Conservation (phyloP, 2,888 invertebrate species). For the Lepetodrilus schrolli region DNA sequence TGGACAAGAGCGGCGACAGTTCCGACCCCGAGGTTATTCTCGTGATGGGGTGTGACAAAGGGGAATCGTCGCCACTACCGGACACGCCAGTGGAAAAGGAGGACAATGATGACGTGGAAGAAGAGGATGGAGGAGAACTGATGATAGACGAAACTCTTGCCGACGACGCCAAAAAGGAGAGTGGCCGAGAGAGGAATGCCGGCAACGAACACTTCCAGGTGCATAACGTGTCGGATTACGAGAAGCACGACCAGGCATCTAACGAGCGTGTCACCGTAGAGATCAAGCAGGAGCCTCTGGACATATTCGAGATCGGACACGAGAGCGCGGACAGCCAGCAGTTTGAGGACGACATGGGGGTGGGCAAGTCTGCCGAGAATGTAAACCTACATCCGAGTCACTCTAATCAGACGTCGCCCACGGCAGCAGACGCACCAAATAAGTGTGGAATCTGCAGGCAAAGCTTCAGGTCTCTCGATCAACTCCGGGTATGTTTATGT, state of each 20-base stretch:
- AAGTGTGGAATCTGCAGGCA: conserved; percentile 66
- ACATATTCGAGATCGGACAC: conserved; percentile 47
- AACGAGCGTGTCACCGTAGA: conserved; percentile 60
- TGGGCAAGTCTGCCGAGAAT: neutral
- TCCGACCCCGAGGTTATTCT: conserved; percentile 25
- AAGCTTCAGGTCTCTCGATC: conserved; percentile 55
- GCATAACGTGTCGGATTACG: conserved; percentile 41
- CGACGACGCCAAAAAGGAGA: too few relatives aligned
- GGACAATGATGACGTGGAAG: neutral
- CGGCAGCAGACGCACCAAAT: conserved; percentile 33
- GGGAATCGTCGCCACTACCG: neutral
- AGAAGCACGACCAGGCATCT: conserved; percentile 46
- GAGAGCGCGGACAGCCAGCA: conserved; percentile 12
- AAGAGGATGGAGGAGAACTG: conserved; percentile 22
- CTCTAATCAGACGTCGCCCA: neutral
- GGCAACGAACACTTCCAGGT: conserved; percentile 36
- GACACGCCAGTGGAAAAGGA: neutral
- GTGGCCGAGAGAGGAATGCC: neutral
- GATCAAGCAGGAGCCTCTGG: conserved; percentile 55
- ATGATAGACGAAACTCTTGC: neutral
- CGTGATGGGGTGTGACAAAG: neutral
- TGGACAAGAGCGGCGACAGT: conserved; percentile 79
- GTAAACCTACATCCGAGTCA: neutral
- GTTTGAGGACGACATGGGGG: neutral
- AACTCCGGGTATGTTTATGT: conserved; percentile 56